A percentile compares a stretch with the other conserved stretches of the same genome.
These are phyloP conservation scores for Acrossocheilus wenchowensis DNA, from an alignment of 2,797 vertebrate genomes.

Conservation along the genomic window DNA sequence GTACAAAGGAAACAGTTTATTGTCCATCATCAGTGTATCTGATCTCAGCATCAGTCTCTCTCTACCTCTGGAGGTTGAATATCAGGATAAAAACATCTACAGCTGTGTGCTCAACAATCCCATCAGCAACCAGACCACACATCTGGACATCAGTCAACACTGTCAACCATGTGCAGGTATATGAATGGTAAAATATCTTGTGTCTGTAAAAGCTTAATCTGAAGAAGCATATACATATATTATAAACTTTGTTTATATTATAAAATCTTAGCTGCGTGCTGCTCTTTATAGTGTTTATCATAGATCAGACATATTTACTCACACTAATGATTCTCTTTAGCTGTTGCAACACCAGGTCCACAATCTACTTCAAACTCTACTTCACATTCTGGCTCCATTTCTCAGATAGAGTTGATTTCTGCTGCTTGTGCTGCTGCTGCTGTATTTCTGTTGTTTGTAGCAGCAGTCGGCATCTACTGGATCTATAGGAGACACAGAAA, in stretches of 20 bases:
- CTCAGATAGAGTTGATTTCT: neutral
- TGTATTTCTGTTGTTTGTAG: neutral
- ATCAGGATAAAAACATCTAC: no score
- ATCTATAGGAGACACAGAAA: neutral
- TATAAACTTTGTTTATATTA: no score
- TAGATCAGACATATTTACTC: neutral
- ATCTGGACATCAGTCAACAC: no score
- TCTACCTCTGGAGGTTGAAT: no score
- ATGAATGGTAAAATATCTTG: neutral
- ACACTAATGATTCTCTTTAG: neutral
- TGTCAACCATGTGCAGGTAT: no score
- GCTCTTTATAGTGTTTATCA: neutral
- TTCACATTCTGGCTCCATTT: rapidly evolving
- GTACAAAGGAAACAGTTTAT: no score
- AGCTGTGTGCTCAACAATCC: no score
- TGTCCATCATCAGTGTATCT: no score
- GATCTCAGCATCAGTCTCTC: no score
- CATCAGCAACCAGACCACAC: no score
- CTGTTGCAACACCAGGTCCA: neutral
- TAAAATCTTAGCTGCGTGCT: no score
- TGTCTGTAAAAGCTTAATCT: neutral
- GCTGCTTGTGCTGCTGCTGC: neutral
- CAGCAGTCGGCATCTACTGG: neutral
- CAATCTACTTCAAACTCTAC: neutral
- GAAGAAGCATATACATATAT: no score